Evolutionary conservation across 2,888 invertebrate genomes (phyloP).

Genomic region (Chrysolina haemoptera): DNA sequence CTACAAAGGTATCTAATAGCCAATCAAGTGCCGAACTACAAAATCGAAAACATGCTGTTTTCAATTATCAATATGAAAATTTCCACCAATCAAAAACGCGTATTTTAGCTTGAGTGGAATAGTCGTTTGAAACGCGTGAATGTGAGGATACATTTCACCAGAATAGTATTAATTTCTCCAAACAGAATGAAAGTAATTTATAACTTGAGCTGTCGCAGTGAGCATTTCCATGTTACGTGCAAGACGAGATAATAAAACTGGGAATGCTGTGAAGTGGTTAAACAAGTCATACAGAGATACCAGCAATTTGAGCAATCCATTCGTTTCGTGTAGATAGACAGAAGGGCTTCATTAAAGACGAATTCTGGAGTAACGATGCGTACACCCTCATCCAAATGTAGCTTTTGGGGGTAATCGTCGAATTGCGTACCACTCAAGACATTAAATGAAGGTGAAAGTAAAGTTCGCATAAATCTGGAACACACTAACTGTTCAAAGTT

Average conservation of each 20-base stretch:
- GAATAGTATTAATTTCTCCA: conserved; percentile 1
- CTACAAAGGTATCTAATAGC: too few relatives aligned
- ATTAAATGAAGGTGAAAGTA: conserved; percentile 38
- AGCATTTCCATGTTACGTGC: conserved; percentile 12
- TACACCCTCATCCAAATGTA: conserved; percentile 36
- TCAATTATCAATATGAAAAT: too few relatives aligned
- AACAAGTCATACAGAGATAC: conserved; percentile 38
- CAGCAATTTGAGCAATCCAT: conserved; percentile 39
- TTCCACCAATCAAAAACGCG: too few relatives aligned
- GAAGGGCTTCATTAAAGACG: conserved; percentile 32
- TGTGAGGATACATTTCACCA: conserved; percentile 1
- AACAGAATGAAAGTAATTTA: conserved; percentile 8
- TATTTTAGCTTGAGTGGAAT: too few relatives aligned
- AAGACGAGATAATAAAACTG: conserved; percentile 33
- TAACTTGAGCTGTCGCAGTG: conserved; percentile 1
- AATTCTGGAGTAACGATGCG: conserved; percentile 32
- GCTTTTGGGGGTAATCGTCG: conserved; percentile 45
- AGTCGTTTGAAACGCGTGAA: not conserved
- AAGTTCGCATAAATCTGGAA: conserved; percentile 41
- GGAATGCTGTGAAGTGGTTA: conserved; percentile 30
- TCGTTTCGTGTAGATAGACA: conserved; percentile 38
- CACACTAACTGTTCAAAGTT: conserved; percentile 40
- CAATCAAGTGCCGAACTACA: too few relatives aligned
- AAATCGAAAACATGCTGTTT: too few relatives aligned
- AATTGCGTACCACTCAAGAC: conserved; percentile 48